A percentile compares a stretch with the other conserved stretches of the same genome.
Conservation (phyloP, 2,113 vertebrate species). For the Dissostichus mawsoni region DNA sequence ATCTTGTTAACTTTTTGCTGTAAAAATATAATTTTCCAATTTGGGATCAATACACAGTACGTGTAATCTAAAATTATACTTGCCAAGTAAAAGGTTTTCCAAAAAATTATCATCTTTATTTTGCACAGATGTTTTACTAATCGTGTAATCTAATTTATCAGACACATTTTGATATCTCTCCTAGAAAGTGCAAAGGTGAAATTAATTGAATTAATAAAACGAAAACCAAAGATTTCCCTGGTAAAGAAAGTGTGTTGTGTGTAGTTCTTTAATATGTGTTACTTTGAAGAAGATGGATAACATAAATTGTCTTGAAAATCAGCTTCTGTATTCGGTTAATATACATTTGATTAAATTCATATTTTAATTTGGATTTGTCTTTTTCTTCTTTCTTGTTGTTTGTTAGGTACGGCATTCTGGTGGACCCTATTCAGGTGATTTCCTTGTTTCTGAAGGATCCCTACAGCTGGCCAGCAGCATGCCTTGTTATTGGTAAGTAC, state of each 20-base stretch:
- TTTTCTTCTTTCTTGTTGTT: not conserved
- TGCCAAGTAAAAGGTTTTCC: no score
- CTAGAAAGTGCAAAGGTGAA: not conserved
- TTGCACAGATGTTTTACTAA: not conserved
- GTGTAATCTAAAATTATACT: no score
- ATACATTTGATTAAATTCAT: no score
- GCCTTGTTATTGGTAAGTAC: slow-evolving; percentile 89
- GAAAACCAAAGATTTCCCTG: no score
- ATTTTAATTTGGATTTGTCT: not conserved
- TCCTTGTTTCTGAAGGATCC: slow-evolving; percentile 91
- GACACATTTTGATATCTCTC: not conserved
- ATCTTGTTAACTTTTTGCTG: no score
- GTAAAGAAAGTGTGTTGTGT: not conserved
- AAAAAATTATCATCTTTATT: not conserved
- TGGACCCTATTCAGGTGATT: slow-evolving; percentile 92
- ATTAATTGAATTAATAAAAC: not conserved
- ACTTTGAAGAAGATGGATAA: not conserved
- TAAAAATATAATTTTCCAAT: no score
- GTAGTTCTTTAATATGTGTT: not conserved
- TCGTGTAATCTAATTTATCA: not conserved
- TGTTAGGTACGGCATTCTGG: slow-evolving; percentile 89
- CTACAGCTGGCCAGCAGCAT: slow-evolving; percentile 91
- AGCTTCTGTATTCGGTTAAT: not conserved
- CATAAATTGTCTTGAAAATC: not conserved
- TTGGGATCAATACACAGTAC: no score